Evolutionary conservation across 2,888 invertebrate species (phyloP).

Genomic region (Troides aeacus): DNA sequence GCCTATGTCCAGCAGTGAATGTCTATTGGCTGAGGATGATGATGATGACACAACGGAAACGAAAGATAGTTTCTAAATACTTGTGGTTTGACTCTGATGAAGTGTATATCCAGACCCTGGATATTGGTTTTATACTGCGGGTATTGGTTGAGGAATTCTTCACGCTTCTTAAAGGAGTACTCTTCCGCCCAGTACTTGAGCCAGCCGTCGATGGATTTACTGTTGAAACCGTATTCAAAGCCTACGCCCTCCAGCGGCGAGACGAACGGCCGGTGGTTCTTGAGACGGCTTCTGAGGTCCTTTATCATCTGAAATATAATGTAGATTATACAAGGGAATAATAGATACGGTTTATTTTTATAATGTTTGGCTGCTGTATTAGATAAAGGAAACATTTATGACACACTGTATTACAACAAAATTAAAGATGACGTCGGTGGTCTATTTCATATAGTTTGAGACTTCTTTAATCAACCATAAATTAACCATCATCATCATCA

Average conservation of each 20-base stretch:
- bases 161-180: slow-evolving; percentile 83
- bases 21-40: no score
- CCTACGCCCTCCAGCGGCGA: slow-evolving; percentile 80
- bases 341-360: no score
- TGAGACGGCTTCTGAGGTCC: slow-evolving; percentile 35
- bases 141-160: slow-evolving; percentile 84
- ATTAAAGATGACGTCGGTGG: no score
- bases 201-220: slow-evolving; percentile 81
- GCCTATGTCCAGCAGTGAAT: no score
- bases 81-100: slow-evolving; percentile 84
- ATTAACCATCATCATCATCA: no score
- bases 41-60: no score
- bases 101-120: slow-evolving; percentile 87
- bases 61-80: slow-evolving; percentile 34
- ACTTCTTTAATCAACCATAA: no score
- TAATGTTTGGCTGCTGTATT: no score
- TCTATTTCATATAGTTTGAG: no score
- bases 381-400: no score
- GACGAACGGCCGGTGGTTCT: slow-evolving; percentile 37
- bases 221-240: slow-evolving; percentile 89
- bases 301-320: slow-evolving; percentile 35
- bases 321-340: not conserved
- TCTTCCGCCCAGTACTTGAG: slow-evolving; percentile 88
- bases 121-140: slow-evolving; percentile 89
- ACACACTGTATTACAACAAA: no score